Evolutionary conservation across 2,888 invertebrate species (phyloP), one percentile per base, ranked within the genome.

Genomic region (Temnothorax unifasciatus): DNA sequence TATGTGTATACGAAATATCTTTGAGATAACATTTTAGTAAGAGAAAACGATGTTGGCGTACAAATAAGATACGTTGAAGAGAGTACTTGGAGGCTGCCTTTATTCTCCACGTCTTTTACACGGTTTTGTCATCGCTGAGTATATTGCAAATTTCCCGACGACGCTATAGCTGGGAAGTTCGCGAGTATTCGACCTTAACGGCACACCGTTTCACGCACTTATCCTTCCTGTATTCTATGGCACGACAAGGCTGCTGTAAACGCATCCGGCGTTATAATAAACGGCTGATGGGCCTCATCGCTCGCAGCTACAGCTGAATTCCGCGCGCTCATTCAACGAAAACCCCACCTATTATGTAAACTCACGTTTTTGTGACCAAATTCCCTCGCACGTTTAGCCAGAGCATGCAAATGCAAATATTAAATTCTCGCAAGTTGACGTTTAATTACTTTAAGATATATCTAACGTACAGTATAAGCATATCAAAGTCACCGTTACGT

Each of bases 221-320:
- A 77, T 68, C 69, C 68, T 77, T 68, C 68, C 77, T 54, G 57
- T 54, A 77, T 69, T 77, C 77, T 69, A 5, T 21, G 54, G 29
- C 69, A 44, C 29, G 68, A 68, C 77, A 77, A 29, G 15, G n/a
- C 44, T 41, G 54, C 54, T 44, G 68, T 77, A 69, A 77, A 44
- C 57, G 57, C 57, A 68, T 68, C 68, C 77, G 69, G 69, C 11
- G 29, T 68, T 77, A 57, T 77, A 77, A 77, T 68, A 77, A 77
- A 69, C 69, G 69, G 76, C 21, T 77, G 77, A 77, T 54, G 77
- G 54, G 54, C 77, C 57, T 57, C 77, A 77, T 77, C 57, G 41
- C 54, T 77, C 69, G 68, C 15, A 44, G 54, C 66, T 54, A 61
- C 54, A 68, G 68, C 54, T 77, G 57, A 77, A 77, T 68, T 69